Evolutionary conservation across 2,113 vertebrate species (phyloP).

Genomic region (Theropithecus gelada): DNA sequence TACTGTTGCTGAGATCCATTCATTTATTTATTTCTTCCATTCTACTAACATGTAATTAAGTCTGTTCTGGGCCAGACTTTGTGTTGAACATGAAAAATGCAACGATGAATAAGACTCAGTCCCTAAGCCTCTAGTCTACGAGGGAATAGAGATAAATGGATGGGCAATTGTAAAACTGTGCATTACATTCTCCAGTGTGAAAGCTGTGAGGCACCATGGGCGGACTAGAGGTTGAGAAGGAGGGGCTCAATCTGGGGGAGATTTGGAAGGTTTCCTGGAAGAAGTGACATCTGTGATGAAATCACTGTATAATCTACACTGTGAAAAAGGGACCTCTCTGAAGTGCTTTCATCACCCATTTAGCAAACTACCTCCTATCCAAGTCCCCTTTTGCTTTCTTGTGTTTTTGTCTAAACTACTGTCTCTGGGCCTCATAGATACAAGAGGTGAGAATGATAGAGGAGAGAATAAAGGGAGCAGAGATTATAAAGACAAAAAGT

Average conservation of each 20-base stretch:
- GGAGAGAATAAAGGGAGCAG: background rate
- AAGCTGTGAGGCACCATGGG: background rate
- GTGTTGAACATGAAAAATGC: background rate
- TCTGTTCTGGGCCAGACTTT: background rate
- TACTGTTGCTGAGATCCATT: background rate
- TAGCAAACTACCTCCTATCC: background rate
- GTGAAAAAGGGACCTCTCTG: background rate
- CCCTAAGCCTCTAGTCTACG: background rate
- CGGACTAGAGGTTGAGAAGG: background rate
- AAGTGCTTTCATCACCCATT: background rate
- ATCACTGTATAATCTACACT: background rate
- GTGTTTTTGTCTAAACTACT: background rate
- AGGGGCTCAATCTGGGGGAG: background rate
- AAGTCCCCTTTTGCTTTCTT: background rate
- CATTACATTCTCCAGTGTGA: background rate
- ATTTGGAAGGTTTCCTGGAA: background rate
- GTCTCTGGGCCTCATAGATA: background rate
- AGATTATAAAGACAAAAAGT: background rate
- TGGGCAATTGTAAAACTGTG: background rate
- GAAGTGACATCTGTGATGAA: background rate
- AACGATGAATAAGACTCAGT: background rate
- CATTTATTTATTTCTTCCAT: background rate
- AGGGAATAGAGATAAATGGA: background rate
- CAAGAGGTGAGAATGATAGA: background rate
- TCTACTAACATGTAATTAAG: background rate